Conservation (phyloP, 2,797 vertebrate genomes). For the Mycteria americana region DNA sequence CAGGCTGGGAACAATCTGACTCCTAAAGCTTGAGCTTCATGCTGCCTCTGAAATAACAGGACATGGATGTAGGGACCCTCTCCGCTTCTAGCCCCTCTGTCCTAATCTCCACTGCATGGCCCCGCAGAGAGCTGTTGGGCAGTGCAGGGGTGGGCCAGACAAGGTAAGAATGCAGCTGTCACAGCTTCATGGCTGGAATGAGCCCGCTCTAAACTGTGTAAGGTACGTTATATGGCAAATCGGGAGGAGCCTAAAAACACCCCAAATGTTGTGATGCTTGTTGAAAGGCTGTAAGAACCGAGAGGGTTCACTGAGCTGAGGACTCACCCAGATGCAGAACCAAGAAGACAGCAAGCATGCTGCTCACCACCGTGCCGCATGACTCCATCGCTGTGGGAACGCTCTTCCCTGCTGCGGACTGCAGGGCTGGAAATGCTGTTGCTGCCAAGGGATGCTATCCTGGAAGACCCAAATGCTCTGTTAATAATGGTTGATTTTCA, state of each 20-base stretch:
- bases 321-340: constrained; percentile 55
- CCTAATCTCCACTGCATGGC: not conserved
- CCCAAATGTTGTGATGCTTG: not conserved
- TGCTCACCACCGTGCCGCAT: fast-evolving
- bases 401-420: fast-evolving
- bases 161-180: not conserved
- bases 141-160: not conserved
- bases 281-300: not conserved
- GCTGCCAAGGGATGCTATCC: not conserved
- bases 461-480: not conserved
- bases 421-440: not conserved
- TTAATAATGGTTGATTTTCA: not conserved
- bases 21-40: not conserved
- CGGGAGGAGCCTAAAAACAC: not conserved
- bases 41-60: not conserved
- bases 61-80: not conserved
- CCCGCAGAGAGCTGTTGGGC: not conserved
- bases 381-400: not conserved
- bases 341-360: not conserved
- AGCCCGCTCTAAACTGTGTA: not conserved
- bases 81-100: not conserved
- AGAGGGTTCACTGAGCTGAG: not conserved
- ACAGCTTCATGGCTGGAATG: not conserved
- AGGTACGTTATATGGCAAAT: not conserved
- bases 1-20: not conserved